These are phyloP conservation scores for Nasonia giraulti DNA, from an alignment of 1,140 invertebrate genomes.

Conservation along the genomic window DNA sequence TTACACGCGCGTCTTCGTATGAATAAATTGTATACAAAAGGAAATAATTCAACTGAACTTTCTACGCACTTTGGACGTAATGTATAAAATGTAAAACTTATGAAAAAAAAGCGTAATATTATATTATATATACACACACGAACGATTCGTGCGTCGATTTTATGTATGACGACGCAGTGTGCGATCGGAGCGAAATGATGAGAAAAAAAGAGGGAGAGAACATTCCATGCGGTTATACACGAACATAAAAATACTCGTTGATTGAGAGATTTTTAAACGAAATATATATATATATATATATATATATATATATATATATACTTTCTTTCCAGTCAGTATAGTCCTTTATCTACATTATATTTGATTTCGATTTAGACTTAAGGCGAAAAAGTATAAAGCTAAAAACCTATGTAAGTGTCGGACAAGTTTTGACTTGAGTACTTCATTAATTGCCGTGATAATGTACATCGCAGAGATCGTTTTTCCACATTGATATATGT, in stretches of 20 bases:
- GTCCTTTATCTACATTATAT: neutral
- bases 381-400: neutral
- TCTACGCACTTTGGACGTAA: conserved; percentile 50
- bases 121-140: conserved; percentile 22
- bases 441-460: conserved; percentile 15
- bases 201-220: conserved; percentile 19
- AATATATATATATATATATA: conserved; percentile 17
- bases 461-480: neutral
- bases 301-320: neutral
- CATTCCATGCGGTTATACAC: conserved; percentile 34
- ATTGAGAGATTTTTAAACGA: conserved; percentile 26
- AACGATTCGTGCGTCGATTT: conserved; percentile 31
- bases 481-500: neutral
- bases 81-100: conserved; percentile 45
- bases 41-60: conserved; percentile 32
- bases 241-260: conserved; percentile 20
- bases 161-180: conserved; percentile 1
- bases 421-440: conserved; percentile 27
- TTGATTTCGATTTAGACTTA: conserved; percentile 26
- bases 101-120: conserved; percentile 31
- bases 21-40: conserved; percentile 37
- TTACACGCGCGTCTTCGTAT: conserved; percentile 38
- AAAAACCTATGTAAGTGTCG: neutral
- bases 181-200: neutral
- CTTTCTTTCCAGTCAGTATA: conserved; percentile 33